Percentiles rank a stretch among this genome's conserved stretches.
Evolutionary conservation across 2,888 invertebrate species (phyloP).

Genomic region (Eristalis pertinax): DNA sequence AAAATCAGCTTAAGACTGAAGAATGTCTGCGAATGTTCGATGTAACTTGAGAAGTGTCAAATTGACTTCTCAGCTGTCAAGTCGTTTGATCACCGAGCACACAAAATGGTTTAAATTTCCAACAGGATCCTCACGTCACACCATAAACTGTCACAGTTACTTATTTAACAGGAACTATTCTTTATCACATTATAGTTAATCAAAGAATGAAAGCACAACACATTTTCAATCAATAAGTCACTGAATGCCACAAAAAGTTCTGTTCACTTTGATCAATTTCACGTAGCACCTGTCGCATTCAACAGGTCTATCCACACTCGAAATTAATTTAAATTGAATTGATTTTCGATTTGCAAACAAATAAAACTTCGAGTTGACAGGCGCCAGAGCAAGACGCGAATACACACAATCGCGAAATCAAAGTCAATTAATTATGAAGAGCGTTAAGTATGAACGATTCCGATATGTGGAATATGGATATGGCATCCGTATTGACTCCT

Average conservation of each 20-base stretch:
- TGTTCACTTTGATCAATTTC: background rate
- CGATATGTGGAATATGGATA: slow-evolving; percentile 41
- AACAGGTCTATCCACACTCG: slow-evolving; percentile 35
- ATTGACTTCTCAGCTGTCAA: too few species aligned
- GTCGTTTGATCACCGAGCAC: too few species aligned
- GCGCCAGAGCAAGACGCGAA: slow-evolving; percentile 14
- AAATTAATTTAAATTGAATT: slow-evolving; percentile 7
- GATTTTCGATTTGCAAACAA: background rate
- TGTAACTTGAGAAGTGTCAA: too few species aligned
- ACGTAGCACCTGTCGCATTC: background rate
- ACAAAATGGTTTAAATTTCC: background rate
- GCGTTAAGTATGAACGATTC: slow-evolving; percentile 29
- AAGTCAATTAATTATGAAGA: slow-evolving; percentile 67
- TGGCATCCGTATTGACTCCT: slow-evolving; percentile 49
- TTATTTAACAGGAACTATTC: background rate
- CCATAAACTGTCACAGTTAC: background rate
- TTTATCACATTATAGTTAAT: background rate
- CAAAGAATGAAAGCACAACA: background rate
- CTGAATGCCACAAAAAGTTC: background rate
- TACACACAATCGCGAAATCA: slow-evolving; percentile 28
- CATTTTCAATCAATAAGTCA: background rate
- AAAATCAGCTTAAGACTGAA: too few species aligned
- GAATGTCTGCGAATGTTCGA: too few species aligned
- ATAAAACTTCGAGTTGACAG: background rate
- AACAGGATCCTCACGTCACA: background rate